Conservation (phyloP, 2,797 vertebrate genomes). For the Pangasius mekongensis region DNA sequence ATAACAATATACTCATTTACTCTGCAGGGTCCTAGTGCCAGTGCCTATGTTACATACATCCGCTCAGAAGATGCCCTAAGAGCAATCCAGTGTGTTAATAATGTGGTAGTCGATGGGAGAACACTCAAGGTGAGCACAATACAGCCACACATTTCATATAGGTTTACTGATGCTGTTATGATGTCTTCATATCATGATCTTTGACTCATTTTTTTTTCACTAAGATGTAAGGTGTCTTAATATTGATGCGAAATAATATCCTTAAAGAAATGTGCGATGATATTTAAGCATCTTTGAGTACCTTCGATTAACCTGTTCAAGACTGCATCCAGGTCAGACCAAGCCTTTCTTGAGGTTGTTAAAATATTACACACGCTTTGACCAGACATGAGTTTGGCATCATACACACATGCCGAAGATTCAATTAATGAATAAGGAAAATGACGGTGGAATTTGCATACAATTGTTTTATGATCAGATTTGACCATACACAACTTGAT, state of each 20-base stretch:
- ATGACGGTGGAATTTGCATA: neutral
- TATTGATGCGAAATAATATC: neutral
- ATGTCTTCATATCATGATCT: neutral
- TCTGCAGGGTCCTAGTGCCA: conserved; percentile 94
- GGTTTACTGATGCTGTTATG: neutral
- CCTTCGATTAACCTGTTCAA: neutral
- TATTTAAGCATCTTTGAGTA: neutral
- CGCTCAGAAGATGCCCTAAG: conserved; percentile 97
- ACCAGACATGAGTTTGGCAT: neutral
- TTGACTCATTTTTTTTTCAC: neutral
- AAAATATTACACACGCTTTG: neutral
- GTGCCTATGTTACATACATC: conserved; percentile 97
- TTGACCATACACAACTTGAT: neutral
- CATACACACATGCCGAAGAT: neutral
- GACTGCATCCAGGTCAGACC: neutral
- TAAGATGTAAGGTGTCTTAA: neutral
- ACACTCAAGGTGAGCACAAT: conserved; percentile 90
- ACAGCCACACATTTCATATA: neutral
- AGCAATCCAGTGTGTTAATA: conserved; percentile 99
- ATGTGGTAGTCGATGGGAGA: conserved; percentile 97
- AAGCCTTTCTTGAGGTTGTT: neutral
- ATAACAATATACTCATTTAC: neutral
- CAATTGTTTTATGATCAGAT: neutral
- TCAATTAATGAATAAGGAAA: neutral
- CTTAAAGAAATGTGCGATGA: neutral